A percentile compares a stretch with the other conserved stretches of the same genome.
These are phyloP conservation scores for Clarias fuscus DNA, from an alignment of 2,797 vertebrate genomes.

Conservation along the genomic window DNA sequence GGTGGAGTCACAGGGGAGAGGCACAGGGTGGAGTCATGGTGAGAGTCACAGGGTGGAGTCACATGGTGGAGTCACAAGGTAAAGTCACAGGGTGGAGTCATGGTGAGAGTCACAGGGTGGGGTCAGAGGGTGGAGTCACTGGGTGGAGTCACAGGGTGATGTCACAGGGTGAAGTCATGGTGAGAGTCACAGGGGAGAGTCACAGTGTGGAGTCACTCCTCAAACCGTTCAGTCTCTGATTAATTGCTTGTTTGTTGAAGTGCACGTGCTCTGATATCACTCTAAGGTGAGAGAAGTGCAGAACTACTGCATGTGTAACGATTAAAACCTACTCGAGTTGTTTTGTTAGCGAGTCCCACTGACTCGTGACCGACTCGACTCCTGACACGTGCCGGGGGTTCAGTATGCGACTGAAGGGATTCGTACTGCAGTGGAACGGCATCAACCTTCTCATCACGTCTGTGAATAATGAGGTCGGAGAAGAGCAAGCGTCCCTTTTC, in stretches of 20 bases:
- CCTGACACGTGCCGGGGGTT: not conserved
- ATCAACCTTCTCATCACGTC: slow-evolving; percentile 17
- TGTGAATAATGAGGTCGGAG: slow-evolving; percentile 20
- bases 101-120: not conserved
- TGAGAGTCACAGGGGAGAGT: too few relatives aligned
- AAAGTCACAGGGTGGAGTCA: too few relatives aligned
- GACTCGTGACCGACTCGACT: not conserved
- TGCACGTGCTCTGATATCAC: not conserved
- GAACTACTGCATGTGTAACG: not conserved
- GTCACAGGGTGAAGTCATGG: not conserved
- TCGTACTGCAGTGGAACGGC: not conserved
- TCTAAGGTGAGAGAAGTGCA: not conserved
- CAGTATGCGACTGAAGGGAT: not conserved
- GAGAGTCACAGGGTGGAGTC: not conserved
- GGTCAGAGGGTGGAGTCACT: not conserved
- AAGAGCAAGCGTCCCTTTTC: not conserved
- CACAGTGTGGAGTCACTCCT: not conserved
- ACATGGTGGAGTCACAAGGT: not conserved
- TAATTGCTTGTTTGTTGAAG: not conserved
- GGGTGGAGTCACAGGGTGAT: not conserved
- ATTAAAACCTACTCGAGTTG: not conserved
- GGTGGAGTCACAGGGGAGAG: not conserved
- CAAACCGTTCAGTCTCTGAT: not conserved
- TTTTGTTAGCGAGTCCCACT: not conserved
- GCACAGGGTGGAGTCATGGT: not conserved